Percentiles rank a stretch among this genome's conserved stretches.
Evolutionary conservation across 2,113 vertebrate genomes (phyloP).

Genomic region (Equus quagga): DNA sequence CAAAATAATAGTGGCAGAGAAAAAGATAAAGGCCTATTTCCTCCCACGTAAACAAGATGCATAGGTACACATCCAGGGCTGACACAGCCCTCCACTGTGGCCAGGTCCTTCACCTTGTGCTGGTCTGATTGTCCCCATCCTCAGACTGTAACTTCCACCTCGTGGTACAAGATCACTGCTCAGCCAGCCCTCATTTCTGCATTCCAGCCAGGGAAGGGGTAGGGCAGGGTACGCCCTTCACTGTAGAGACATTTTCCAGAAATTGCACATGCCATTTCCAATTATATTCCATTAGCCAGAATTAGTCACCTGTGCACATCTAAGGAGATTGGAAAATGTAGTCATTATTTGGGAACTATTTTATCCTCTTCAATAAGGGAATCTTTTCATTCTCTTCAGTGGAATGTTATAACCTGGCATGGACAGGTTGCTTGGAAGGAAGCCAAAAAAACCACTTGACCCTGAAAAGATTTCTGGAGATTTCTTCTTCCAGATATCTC

Average conservation of each 20-base stretch:
- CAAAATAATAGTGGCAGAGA: not conserved
- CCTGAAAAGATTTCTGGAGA: not conserved
- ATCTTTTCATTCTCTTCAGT: not conserved
- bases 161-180: not conserved
- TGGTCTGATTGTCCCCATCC: not conserved
- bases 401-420: not conserved
- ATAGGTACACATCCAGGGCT: not conserved
- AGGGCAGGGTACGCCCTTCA: not conserved
- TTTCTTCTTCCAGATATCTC: not conserved
- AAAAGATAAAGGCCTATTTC: not conserved
- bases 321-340: not conserved
- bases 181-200: not conserved
- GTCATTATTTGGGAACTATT: not conserved
- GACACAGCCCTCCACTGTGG: not conserved
- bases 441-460: not conserved
- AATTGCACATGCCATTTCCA: not conserved
- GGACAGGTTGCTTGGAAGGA: not conserved
- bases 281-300: not conserved
- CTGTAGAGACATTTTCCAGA: not conserved
- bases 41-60: not conserved
- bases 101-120: not conserved
- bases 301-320: not conserved
- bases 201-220: not conserved
- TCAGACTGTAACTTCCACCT: not conserved
- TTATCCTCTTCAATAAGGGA: not conserved